A percentile compares a stretch with the other conserved stretches of the same genome.
Evolutionary conservation across 1,140 invertebrate species (phyloP).

Genomic region (Bombyx mandarina): DNA sequence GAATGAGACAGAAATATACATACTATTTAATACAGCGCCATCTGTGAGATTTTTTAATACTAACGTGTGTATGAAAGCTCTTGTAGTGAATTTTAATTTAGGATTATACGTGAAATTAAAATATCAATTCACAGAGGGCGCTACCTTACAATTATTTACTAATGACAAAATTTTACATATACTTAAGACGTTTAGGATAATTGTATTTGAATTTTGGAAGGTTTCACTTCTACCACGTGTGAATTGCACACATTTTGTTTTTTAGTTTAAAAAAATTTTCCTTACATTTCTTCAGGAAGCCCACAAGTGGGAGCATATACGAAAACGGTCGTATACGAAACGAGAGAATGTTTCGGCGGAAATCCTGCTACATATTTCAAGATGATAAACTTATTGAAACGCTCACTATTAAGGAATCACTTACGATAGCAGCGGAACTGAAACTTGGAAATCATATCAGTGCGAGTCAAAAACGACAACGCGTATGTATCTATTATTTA

Average conservation of each 20-base stretch:
- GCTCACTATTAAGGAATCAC: slow-evolving; percentile 88
- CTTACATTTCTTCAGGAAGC: slow-evolving; percentile 55
- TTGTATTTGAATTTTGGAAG: too few relatives aligned
- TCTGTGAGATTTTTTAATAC: too few relatives aligned
- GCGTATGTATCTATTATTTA: slow-evolving; percentile 76
- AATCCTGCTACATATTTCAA: slow-evolving; percentile 94
- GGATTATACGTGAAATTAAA: too few relatives aligned
- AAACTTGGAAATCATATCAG: slow-evolving; percentile 82
- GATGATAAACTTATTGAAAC: slow-evolving; percentile 88
- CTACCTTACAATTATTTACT: too few relatives aligned
- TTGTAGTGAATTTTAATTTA: too few relatives aligned
- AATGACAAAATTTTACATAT: too few relatives aligned
- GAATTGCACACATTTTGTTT: not conserved
- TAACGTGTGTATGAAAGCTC: too few relatives aligned
- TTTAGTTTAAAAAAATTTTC: not conserved
- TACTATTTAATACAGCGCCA: too few relatives aligned
- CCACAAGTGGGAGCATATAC: slow-evolving; percentile 71
- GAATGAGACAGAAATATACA: too few relatives aligned
- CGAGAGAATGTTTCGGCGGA: slow-evolving; percentile 82
- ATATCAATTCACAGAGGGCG: too few relatives aligned
- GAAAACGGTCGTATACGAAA: slow-evolving; percentile 83
- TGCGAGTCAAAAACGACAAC: slow-evolving; percentile 74
- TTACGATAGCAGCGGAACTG: slow-evolving; percentile 88
- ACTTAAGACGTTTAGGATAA: too few relatives aligned
- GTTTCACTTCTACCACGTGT: too few relatives aligned